phyloP scores from a whole-genome alignment of 2,888 invertebrate genomes.

The Melikaiella ostensackeni region DNA sequence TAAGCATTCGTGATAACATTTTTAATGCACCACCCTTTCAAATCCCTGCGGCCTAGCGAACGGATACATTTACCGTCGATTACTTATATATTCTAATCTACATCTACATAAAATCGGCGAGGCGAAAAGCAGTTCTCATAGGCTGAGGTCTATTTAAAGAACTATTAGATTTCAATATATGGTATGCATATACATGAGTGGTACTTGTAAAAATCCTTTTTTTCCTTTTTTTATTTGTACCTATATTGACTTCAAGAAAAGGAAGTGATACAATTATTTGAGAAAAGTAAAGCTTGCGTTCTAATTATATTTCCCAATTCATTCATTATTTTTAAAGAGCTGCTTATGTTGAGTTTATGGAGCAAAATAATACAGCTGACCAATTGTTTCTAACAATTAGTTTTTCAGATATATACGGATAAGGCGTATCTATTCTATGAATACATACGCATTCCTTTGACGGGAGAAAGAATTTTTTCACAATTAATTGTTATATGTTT shows the following conservation, averaged over 20 bases:
- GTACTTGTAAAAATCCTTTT: not conserved
- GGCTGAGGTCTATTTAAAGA: constrained; percentile 3
- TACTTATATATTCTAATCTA: constrained; percentile 18
- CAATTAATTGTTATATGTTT: too few species aligned
- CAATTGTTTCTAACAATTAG: too few species aligned
- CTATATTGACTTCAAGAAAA: too few species aligned
- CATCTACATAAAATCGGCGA: constrained; percentile 8
- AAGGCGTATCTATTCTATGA: too few species aligned
- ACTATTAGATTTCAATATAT: constrained; percentile 23
- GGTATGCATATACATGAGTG: constrained; percentile 8
- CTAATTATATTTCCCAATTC: not conserved
- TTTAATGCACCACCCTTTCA: constrained; percentile 54
- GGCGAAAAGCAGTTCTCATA: constrained; percentile 29
- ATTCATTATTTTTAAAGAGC: too few species aligned
- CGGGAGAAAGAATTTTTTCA: too few species aligned
- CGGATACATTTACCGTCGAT: not conserved
- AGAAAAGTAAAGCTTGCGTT: not conserved
- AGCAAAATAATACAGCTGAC: too few species aligned
- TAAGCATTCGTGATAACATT: constrained; percentile 47
- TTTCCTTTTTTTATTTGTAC: not conserved
- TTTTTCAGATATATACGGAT: too few species aligned
- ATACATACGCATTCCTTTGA: too few species aligned
- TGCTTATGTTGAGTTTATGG: too few species aligned
- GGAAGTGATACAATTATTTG: too few species aligned
- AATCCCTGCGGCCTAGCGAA: constrained; percentile 36